Evolutionary conservation across 2,888 invertebrate species (phyloP), one percentile per base, ranked within the genome.

Genomic region (Sericinus montela): DNA sequence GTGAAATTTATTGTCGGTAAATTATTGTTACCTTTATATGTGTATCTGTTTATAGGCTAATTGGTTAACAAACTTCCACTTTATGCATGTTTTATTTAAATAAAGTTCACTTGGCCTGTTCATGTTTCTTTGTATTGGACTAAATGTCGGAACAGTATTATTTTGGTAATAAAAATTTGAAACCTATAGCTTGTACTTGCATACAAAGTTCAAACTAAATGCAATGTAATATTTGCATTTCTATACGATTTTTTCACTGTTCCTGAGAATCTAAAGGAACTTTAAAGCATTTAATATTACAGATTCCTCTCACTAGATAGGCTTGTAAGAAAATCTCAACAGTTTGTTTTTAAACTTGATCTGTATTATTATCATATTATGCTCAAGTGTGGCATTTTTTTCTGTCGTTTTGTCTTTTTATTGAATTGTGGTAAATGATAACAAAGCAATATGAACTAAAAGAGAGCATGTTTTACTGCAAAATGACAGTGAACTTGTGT

Each of bases 401-500:
- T 51, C 45, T 58, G 53, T 54, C 51, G 51, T 56, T 52, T 55
- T 52, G 48, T 53, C 42, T 45, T 48, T 45, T 40, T 16, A 38
- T 48, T 4, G 11, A 16, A 44, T 58, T 55, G 61, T 58, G 49
- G 52, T 57, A 56, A 62, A 58, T 45, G 56, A 55, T 61, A 59
- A 52, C 44, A 47, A 71, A 70, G 65, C 69, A 71, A 67, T 69
- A 67, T 58, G 54, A 58, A 55, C 55, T 63, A 52, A 57, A 55
- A 56, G 51, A 54, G 44, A 56, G 10, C 10, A 51, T 54, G 60
- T 56, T 48, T 54, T 51, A 57, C 50, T 67, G 62, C 68, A 68
- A 72, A 74, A 68, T 75, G 74, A 66, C 74, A 69, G 72, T 60
- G 54, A 69, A 69, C 69, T 63, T 51, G 53, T 60, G 54, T 57